Evolutionary conservation across 2,113 vertebrate genomes (phyloP).

Genomic region (Pangasianodon gigas): DNA sequence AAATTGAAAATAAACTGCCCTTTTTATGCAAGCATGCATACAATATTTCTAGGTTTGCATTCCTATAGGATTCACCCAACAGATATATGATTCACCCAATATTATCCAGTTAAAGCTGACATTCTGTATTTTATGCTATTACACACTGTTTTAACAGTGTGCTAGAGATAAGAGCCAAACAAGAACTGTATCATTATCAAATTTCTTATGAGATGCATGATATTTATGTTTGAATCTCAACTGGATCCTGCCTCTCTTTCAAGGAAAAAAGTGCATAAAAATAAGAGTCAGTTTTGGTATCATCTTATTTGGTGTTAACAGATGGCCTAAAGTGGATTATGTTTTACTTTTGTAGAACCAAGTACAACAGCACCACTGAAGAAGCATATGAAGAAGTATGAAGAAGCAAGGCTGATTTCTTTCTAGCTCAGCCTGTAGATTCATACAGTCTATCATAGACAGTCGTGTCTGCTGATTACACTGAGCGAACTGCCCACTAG

Average conservation of each 20-base stretch:
- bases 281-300: neutral
- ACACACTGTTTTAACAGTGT: neutral
- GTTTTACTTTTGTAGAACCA: neutral
- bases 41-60: neutral
- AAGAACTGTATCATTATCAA: too few species aligned
- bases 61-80: neutral
- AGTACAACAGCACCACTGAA: neutral
- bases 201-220: too few species aligned
- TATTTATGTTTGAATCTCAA: neutral
- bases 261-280: neutral
- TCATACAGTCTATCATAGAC: neutral
- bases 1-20: neutral
- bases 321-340: neutral
- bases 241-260: neutral
- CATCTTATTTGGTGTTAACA: neutral
- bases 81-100: too few species aligned
- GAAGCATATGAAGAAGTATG: neutral
- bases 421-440: neutral
- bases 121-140: neutral
- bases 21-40: neutral
- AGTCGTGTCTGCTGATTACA: neutral
- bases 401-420: neutral
- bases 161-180: neutral
- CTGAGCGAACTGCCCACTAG: neutral
- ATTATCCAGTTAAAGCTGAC: neutral